phyloP scores from a whole-genome alignment of 2,113 vertebrate genomes.

The Tetraodon nigroviridis region DNA sequence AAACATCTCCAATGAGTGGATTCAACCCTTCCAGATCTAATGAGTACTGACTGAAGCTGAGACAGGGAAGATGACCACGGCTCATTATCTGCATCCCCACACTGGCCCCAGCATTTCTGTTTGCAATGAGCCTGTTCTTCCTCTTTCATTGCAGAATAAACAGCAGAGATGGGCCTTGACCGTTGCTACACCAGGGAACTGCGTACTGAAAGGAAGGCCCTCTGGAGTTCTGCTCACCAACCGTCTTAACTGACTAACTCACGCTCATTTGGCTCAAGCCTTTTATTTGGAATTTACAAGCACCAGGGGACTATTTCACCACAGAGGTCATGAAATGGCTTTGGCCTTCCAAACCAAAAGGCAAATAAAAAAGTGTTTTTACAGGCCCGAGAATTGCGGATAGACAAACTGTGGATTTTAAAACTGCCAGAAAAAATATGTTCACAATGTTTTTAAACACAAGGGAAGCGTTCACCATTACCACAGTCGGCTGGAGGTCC shows the following conservation, averaged over 20 bases:
- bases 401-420: conserved; percentile 43
- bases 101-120: conserved; percentile 58
- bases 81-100: conserved; percentile 70
- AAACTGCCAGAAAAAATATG: conserved; percentile 44
- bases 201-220: conserved; percentile 65
- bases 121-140: conserved; percentile 48
- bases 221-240: conserved; percentile 54
- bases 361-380: conserved; percentile 50
- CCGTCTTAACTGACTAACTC: conserved; percentile 66
- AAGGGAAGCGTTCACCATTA: conserved; percentile 31
- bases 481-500: conserved; percentile 12
- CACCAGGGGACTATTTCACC: conserved; percentile 58
- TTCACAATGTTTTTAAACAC: conserved; percentile 46
- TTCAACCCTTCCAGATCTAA: conserved; percentile 66
- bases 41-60: conserved; percentile 61
- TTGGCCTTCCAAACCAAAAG: conserved; percentile 62
- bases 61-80: conserved; percentile 51
- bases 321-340: conserved; percentile 52
- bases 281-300: conserved; percentile 72
- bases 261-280: conserved; percentile 63
- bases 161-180: conserved; percentile 57
- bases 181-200: conserved; percentile 62
- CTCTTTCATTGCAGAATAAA: conserved; percentile 64
- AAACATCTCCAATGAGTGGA: conserved; percentile 60
- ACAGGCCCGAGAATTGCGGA: conserved; percentile 33